Evolutionary conservation across 2,113 vertebrate species (phyloP).

Genomic region (Dasyornis broadbenti): DNA sequence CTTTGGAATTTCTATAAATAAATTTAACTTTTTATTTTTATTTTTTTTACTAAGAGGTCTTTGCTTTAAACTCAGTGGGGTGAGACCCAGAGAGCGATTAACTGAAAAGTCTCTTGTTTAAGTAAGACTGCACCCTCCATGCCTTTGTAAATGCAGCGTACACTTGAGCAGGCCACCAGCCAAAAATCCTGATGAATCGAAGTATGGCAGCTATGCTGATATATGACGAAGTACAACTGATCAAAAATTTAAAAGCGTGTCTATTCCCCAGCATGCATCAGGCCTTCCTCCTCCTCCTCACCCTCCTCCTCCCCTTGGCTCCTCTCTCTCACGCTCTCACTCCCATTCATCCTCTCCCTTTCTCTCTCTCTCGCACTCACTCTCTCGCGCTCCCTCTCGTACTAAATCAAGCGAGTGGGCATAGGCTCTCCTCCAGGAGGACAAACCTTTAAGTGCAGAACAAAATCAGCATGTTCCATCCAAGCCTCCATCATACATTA

Average conservation of each 20-base stretch:
- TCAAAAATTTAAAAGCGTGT: constrained; percentile 80
- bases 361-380: constrained; percentile 34
- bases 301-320: constrained; percentile 42
- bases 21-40: constrained; percentile 78
- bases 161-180: constrained; percentile 76
- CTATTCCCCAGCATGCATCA: constrained; percentile 83
- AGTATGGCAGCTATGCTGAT: constrained; percentile 78
- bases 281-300: constrained; percentile 65
- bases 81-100: constrained; percentile 70
- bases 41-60: constrained; percentile 81
- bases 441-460: constrained; percentile 79
- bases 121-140: constrained; percentile 77
- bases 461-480: constrained; percentile 79
- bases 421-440: constrained; percentile 75
- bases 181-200: constrained; percentile 74
- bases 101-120: constrained; percentile 77
- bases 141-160: constrained; percentile 77
- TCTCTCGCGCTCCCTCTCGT: constrained; percentile 34
- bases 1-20: constrained; percentile 91
- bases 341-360: constrained; percentile 39
- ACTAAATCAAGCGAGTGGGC: constrained; percentile 76
- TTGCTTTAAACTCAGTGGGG: constrained; percentile 77
- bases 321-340: constrained; percentile 21
- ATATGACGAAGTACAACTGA: constrained; percentile 76
- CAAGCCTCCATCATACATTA: constrained; percentile 81